Base-by-base conservation (phyloP, 2,113 vertebrate species). In the Trichechus manatus region DNA sequence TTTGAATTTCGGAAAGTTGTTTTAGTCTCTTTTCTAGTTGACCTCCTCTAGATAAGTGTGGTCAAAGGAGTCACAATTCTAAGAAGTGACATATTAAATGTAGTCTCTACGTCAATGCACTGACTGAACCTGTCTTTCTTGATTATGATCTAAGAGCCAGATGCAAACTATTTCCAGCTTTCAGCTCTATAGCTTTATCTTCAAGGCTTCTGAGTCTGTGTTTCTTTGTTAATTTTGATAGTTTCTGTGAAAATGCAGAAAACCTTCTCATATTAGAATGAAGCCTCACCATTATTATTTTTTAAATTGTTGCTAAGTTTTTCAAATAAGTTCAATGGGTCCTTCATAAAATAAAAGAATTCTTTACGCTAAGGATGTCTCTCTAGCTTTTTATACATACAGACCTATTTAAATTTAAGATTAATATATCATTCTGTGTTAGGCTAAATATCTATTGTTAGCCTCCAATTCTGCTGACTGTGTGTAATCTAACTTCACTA, bases 351-450 rank as follows among this genome's bases (percentile, higher is more conserved):
- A 47, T 47, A 47, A 75, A 88, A 93, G 1, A 72, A 74, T 94
- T 92, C 33, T 80, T 80, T 50, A 56, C 86, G 39, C 33, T 68
- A 44, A 42, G 0, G 5, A 22, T 85, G 0, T 81, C 2, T 84
- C 39, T 89, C 53, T 77, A 13, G 14, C 86, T 96, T 72, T 96
- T 92, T 80, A 87, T 78, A 1, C 27, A 87, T 78, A 1, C 27
- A 93, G 1, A n/a, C 17, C 0, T 36, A 96, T 53, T 47, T 95
- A 85, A 85, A 94, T 36, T 22, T 86, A 91, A 9, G 17, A 72
- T 47, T 97, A 93, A 93, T 93, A 81, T 36, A 27, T n/a, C n/a
- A 87, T 19, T 44, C 23, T 70, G 29, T 20, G 44, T 95, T 53
- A 68, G 2, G 81, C 0, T 81, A 1, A 87, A 91, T 47, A 92